Evolutionary conservation across 23 tunicate genomes (phyloP).

Genomic region (Halocynthia aurantium): DNA sequence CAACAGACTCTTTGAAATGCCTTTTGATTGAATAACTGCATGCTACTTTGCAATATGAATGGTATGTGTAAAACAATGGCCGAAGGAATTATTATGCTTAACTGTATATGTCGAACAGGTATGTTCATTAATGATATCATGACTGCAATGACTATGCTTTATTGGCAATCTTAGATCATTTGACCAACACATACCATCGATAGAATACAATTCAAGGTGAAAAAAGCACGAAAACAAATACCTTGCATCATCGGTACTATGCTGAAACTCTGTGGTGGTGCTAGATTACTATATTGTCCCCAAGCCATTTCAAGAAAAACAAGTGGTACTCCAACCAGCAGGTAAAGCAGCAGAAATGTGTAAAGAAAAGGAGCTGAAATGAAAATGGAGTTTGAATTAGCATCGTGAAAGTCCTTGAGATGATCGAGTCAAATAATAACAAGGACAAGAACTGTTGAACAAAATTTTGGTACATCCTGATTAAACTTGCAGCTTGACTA

Average conservation of each 20-base stretch:
- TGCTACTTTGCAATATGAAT: too few relatives aligned
- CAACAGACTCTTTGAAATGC: too few relatives aligned
- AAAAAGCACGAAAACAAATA: not conserved
- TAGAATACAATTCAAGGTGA: not conserved
- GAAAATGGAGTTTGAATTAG: not conserved
- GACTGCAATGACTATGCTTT: too few relatives aligned
- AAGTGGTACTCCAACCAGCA: slow-evolving; percentile 56
- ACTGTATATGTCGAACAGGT: too few relatives aligned
- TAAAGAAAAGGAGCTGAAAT: slow-evolving; percentile 67
- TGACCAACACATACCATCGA: not conserved
- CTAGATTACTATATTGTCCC: slow-evolving; percentile 70
- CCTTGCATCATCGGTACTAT: slow-evolving; percentile 77
- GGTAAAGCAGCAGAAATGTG: slow-evolving; percentile 38
- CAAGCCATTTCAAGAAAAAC: slow-evolving; percentile 62
- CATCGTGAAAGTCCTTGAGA: not conserved
- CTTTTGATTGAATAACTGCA: too few relatives aligned
- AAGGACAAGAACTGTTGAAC: too few relatives aligned
- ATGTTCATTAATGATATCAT: too few relatives aligned
- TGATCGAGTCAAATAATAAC: too few relatives aligned
- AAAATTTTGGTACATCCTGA: too few relatives aligned
- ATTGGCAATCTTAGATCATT: not conserved
- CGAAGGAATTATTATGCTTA: too few relatives aligned
- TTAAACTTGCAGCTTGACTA: too few relatives aligned
- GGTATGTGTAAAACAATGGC: too few relatives aligned
- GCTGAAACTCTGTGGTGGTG: slow-evolving; percentile 72